Conservation (phyloP, 1,140 invertebrate genomes). For the Cecropterus lyciades region DNA sequence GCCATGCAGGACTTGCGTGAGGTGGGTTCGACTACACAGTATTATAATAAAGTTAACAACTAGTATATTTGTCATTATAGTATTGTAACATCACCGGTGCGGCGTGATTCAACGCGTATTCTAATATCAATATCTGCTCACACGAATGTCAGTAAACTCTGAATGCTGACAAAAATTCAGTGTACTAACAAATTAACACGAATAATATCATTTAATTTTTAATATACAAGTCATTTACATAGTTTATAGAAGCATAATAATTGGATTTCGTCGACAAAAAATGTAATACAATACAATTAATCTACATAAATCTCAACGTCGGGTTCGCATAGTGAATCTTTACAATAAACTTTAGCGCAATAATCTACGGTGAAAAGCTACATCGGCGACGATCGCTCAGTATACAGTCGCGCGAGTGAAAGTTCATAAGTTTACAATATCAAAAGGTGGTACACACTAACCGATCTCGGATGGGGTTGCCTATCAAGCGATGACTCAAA, state of each 20-base stretch:
- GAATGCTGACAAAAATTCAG: conserved; percentile 69
- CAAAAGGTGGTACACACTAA: conserved; percentile 43
- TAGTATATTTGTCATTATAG: conserved; percentile 52
- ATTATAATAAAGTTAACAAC: conserved; percentile 48
- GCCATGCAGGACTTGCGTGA: conserved; percentile 67
- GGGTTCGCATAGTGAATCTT: conserved; percentile 56
- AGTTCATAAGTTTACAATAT: conserved; percentile 47
- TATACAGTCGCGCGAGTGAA: conserved; percentile 54
- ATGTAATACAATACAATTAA: conserved; percentile 62
- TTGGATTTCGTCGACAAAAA: conserved; percentile 60
- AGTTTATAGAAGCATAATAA: conserved; percentile 70
- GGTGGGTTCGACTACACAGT: conserved; percentile 73
- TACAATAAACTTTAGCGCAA: conserved; percentile 68
- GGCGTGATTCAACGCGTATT: conserved; percentile 52
- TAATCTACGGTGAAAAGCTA: conserved; percentile 62
- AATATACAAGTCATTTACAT: conserved; percentile 80
- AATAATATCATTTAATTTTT: conserved; percentile 71
- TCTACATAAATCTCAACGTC: conserved; percentile 51
- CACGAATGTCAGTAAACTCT: conserved; percentile 52
- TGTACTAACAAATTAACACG: conserved; percentile 76
- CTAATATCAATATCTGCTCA: conserved; percentile 53
- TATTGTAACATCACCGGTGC: conserved; percentile 58
- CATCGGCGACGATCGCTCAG: conserved; percentile 43
- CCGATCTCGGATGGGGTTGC: conserved; percentile 19
- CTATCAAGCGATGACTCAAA: conserved; percentile 21